Conservation (phyloP, 2,797 vertebrate genomes). For the Anniella stebbinsi region DNA sequence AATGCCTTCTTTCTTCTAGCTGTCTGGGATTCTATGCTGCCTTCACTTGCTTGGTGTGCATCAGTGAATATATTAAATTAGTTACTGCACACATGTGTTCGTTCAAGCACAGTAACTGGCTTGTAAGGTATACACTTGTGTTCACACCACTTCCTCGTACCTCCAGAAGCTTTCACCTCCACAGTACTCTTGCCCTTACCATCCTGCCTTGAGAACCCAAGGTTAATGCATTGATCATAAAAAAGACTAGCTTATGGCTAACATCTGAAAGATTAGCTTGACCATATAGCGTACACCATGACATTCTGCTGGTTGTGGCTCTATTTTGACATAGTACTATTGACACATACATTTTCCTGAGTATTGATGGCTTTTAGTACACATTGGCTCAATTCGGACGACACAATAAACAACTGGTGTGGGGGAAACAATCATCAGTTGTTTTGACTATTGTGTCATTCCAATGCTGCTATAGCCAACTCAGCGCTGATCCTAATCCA, state of each 20-base stretch:
- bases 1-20: slow-evolving; percentile 73
- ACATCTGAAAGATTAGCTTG: slow-evolving; percentile 32
- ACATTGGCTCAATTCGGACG: too few relatives aligned
- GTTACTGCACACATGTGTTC: slow-evolving; percentile 71
- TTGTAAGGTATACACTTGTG: slow-evolving; percentile 73
- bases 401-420: too few relatives aligned
- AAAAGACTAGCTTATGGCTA: slow-evolving; percentile 51
- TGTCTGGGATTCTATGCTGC: slow-evolving; percentile 71
- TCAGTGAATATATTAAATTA: slow-evolving; percentile 71
- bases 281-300: neutral
- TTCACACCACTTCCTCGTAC: slow-evolving; percentile 63
- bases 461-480: too few relatives aligned
- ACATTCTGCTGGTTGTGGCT: slow-evolving; percentile 35
- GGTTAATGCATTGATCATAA: slow-evolving; percentile 74
- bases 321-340: slow-evolving; percentile 47
- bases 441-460: too few relatives aligned
- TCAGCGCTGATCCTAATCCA: too few relatives aligned
- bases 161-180: slow-evolving; percentile 66
- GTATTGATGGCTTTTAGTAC: neutral
- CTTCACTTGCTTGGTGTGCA: slow-evolving; percentile 73
- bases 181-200: slow-evolving; percentile 59
- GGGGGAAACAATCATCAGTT: too few relatives aligned
- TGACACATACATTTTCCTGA: slow-evolving; percentile 28
- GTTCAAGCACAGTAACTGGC: slow-evolving; percentile 72
- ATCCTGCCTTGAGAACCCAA: slow-evolving; percentile 60